These are phyloP conservation scores for Percopsis omiscomaycus DNA, from an alignment of 2,797 vertebrate genomes.

Conservation along the genomic window DNA sequence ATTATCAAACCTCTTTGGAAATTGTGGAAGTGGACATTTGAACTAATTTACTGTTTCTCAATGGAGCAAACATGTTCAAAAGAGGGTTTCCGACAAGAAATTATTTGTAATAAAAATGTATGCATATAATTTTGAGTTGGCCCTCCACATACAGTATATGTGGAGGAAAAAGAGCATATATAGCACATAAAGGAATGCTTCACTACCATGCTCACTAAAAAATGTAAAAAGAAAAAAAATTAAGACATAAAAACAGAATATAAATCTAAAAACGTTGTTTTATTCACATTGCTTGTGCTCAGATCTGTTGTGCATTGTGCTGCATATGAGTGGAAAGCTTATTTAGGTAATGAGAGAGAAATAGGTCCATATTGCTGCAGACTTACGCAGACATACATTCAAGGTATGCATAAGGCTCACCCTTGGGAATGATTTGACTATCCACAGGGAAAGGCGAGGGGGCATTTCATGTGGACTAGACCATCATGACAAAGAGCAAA, in stretches of 20 bases:
- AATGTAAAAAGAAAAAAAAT: neutral
- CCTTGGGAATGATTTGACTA: slow-evolving; percentile 57
- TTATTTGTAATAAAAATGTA: slow-evolving; percentile 15
- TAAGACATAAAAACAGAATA: slow-evolving; percentile 5
- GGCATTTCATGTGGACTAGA: slow-evolving; percentile 60
- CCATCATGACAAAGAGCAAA: slow-evolving; percentile 60
- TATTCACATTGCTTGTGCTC: slow-evolving; percentile 60
- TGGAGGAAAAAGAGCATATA: slow-evolving; percentile 10
- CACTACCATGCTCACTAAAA: slow-evolving; percentile 17
- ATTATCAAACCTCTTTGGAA: slow-evolving; percentile 5
- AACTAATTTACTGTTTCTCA: no score
- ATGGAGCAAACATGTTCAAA: no score
- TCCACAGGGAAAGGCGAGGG: slow-evolving; percentile 46
- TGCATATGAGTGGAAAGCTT: slow-evolving; percentile 38
- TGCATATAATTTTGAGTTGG: slow-evolving; percentile 34
- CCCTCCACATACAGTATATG: slow-evolving; percentile 2
- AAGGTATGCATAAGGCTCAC: slow-evolving; percentile 59
- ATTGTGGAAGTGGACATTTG: no score
- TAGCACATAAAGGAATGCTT: slow-evolving; percentile 36
- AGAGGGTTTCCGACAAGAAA: no score
- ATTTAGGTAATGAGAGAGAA: slow-evolving; percentile 24
- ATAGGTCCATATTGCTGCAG: slow-evolving; percentile 53
- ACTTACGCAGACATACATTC: slow-evolving; percentile 62
- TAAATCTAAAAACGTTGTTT: slow-evolving; percentile 19
- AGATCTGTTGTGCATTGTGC: slow-evolving; percentile 46